phyloP scores from a whole-genome alignment of 2,113 vertebrate species.

The Podarcis cretensis region DNA sequence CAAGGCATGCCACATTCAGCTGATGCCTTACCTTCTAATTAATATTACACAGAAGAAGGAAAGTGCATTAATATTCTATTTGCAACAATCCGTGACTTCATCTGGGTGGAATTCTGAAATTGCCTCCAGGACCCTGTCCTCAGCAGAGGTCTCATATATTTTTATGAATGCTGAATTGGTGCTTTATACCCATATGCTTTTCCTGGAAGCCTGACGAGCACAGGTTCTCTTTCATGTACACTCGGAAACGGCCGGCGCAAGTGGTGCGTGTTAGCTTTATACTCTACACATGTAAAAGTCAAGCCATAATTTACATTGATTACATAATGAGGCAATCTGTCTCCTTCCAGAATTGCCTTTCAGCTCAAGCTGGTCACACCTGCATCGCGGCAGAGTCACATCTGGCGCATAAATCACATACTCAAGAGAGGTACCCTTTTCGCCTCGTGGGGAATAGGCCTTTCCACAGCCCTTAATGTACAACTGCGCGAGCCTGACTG shows the following conservation, averaged over 20 bases:
- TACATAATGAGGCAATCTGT: slow-evolving; percentile 33
- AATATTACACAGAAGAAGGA: background rate
- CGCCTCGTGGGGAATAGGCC: background rate
- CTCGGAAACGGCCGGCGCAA: slow-evolving; percentile 33
- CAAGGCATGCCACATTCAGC: background rate
- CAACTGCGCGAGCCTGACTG: background rate
- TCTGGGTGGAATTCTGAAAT: slow-evolving; percentile 52
- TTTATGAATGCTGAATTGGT: slow-evolving; percentile 58
- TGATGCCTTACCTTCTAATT: slow-evolving; percentile 11
- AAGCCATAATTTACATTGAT: slow-evolving; percentile 47
- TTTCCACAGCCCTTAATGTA: background rate
- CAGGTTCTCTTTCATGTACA: slow-evolving; percentile 49
- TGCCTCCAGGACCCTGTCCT: slow-evolving; percentile 41
- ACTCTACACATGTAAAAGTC: background rate
- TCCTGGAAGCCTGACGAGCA: background rate
- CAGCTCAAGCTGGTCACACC: slow-evolving; percentile 49
- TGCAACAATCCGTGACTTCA: slow-evolving; percentile 58
- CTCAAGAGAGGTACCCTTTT: slow-evolving; percentile 11
- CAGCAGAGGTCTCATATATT: slow-evolving; percentile 41
- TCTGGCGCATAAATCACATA: background rate
- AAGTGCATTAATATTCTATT: slow-evolving; percentile 37
- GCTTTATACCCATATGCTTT: slow-evolving; percentile 56
- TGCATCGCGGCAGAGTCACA: slow-evolving; percentile 51
- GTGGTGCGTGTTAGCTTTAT: slow-evolving; percentile 50
- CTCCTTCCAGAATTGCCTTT: slow-evolving; percentile 40